Base-by-base conservation (phyloP, 1,140 invertebrate genomes). In the Phymorhynchus buccinoides region DNA sequence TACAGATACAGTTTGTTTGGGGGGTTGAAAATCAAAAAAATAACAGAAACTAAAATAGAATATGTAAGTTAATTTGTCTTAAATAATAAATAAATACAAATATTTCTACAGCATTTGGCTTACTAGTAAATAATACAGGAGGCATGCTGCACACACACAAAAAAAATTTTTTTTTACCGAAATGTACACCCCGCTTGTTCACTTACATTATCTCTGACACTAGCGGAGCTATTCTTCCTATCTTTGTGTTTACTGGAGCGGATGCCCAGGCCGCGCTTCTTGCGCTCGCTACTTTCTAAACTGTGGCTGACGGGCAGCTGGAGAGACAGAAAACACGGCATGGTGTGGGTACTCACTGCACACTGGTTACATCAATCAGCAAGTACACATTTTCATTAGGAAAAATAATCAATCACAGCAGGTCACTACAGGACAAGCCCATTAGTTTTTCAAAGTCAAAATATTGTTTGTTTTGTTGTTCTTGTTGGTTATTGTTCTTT, bases 241-340 rank as follows among this genome's bases (percentile, higher is more conserved):
- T 83, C 62, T 83, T 83, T 83, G 81, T 83, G 81, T 83, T 83
- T 83, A 83, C 81, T 83, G 81, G 81, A 83, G 81, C 81, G 81
- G 66, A 83, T 62, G n/a, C 81, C 81, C 71, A 83, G 81, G 30
- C 81, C 81, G 18, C 81, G 81, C 37, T 73, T 71, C 81, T 83
- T 83, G 27, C 81, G 81, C 66, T 83, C 81, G 81, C 66, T 83
- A 83, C 81, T 83, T 71, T 83, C 81, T 71, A 83, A n/a, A 83
- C 44, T 66, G 81, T 83, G 81, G 56, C 81, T 71, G 81, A 27
- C 62, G 16, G 81, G 81, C 16, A 66, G 81, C 81, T 83, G 73
- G 30, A 82, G 35, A 81, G 39, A 83, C 0, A 83, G 62, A 83
- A 66, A 18, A 80, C 42, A 52, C 27, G 37, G 6, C 9, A 16